Percentiles rank a stretch among this genome's conserved stretches.
phyloP scores from a whole-genome alignment of 2,797 vertebrate genomes.

The Enteromius afrohamiltoni region DNA sequence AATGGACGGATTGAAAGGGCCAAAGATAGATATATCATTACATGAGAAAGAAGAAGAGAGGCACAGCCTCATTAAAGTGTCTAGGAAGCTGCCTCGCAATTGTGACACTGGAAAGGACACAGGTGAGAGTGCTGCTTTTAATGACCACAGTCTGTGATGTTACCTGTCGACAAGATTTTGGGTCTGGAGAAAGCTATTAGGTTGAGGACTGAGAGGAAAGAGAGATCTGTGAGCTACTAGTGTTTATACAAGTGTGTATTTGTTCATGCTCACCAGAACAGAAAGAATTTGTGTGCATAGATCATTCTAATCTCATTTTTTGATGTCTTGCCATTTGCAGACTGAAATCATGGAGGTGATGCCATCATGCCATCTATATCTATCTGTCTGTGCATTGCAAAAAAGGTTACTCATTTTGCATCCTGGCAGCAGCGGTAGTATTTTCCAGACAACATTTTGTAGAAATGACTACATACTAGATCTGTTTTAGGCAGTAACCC shows the following conservation, averaged over 20 bases:
- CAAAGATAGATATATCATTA: constrained; percentile 40
- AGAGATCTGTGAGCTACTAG: not conserved
- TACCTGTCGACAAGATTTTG: constrained; percentile 29
- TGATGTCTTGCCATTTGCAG: not conserved
- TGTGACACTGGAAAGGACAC: constrained; percentile 24
- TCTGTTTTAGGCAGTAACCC: constrained; percentile 1
- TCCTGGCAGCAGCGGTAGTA: not conserved
- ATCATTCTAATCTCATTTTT: not conserved
- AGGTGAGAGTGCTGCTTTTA: constrained; percentile 43
- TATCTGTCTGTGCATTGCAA: no score
- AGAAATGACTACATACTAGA: not conserved
- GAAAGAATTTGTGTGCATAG: not conserved
- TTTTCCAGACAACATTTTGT: not conserved
- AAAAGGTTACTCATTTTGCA: not conserved
- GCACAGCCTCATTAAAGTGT: constrained; percentile 51
- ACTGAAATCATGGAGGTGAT: not conserved
- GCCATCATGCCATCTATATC: not conserved
- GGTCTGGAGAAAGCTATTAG: constrained; percentile 22
- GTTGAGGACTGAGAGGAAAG: constrained; percentile 10
- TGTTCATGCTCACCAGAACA: constrained; percentile 10
- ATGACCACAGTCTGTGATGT: constrained; percentile 49
- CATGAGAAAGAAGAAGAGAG: constrained; percentile 31
- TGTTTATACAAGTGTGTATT: not conserved
- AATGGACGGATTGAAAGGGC: constrained; percentile 35
- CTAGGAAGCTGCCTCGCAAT: constrained; percentile 13